phyloP scores from a whole-genome alignment of 2,113 vertebrate genomes.

The Ursus arctos region DNA sequence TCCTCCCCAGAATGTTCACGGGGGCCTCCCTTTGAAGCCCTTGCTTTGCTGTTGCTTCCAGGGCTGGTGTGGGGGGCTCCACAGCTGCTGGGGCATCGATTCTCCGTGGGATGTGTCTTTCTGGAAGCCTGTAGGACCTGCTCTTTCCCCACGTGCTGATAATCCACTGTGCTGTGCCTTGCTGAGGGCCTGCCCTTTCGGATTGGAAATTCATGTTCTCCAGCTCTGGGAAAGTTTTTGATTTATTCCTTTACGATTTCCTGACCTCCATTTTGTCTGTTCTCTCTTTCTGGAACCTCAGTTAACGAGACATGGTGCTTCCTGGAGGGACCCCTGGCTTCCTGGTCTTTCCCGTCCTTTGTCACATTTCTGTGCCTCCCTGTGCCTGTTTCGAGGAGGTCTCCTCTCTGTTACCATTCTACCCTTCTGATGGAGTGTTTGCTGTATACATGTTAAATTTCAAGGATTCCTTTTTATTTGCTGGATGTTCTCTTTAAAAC shows the following conservation, averaged over 20 bases:
- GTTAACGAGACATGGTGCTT: background rate
- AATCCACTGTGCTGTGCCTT: background rate
- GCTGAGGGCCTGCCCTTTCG: background rate
- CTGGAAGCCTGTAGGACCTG: background rate
- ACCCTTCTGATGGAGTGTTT: background rate
- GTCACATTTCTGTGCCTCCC: background rate
- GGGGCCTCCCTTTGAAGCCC: background rate
- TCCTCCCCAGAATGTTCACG: background rate
- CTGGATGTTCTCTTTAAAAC: slow-evolving; percentile 8
- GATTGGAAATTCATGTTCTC: background rate
- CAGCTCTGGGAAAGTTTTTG: background rate
- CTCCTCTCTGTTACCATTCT: background rate
- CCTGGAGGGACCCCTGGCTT: background rate
- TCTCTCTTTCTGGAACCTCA: background rate
- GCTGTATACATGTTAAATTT: background rate
- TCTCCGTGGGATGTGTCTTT: background rate
- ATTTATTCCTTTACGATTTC: background rate
- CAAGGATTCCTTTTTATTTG: slow-evolving; percentile 35
- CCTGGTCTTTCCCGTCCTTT: background rate
- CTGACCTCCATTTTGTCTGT: background rate
- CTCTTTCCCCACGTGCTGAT: background rate
- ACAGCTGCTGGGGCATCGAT: fast-evolving
- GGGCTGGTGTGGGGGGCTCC: background rate
- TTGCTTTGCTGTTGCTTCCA: background rate
- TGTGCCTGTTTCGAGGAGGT: background rate